These are phyloP conservation scores for Torymus tubicola DNA, from an alignment of 2,888 invertebrate genomes.

Conservation along the genomic window DNA sequence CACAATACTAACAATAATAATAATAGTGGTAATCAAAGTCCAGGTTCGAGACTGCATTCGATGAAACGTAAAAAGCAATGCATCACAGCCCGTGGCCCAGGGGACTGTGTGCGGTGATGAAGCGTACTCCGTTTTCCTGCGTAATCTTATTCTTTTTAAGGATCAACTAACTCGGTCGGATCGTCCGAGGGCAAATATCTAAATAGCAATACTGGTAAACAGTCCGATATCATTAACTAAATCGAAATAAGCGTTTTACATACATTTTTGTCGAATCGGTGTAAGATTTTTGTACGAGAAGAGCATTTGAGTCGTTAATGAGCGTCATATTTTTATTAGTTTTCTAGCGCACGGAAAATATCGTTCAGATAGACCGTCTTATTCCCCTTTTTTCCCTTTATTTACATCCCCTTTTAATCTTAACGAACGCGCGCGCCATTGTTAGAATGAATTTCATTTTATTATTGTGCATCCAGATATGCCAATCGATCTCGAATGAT, in stretches of 20 bases:
- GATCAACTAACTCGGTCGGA: conserved; percentile 39
- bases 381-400: conserved; percentile 8
- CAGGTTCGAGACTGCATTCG: conserved; percentile 68
- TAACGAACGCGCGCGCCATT: conserved; percentile 15
- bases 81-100: conserved; percentile 69
- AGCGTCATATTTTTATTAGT: conserved; percentile 39
- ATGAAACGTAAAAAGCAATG: conserved; percentile 73
- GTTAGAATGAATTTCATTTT: conserved; percentile 27
- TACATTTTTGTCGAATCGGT: conserved; percentile 41
- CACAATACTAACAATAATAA: conserved; percentile 66
- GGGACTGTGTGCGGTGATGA: conserved; percentile 75
- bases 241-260: conserved; percentile 49
- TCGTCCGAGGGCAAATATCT: conserved; percentile 55
- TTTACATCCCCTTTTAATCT: conserved; percentile 14
- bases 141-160: conserved; percentile 54
- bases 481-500: conserved; percentile 19
- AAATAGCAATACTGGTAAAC: conserved; percentile 62
- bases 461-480: conserved; percentile 19
- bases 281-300: conserved; percentile 51
- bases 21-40: conserved; percentile 70
- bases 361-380: conserved; percentile 12
- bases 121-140: conserved; percentile 61
- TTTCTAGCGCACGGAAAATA: conserved; percentile 38
- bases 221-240: conserved; percentile 57
- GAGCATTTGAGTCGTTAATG: conserved; percentile 47